Percentiles rank a stretch among this genome's conserved stretches.
Conservation (phyloP, 37 sponge, comb jelly and placozoan genomes). For the Dysidea cf. avara region DNA sequence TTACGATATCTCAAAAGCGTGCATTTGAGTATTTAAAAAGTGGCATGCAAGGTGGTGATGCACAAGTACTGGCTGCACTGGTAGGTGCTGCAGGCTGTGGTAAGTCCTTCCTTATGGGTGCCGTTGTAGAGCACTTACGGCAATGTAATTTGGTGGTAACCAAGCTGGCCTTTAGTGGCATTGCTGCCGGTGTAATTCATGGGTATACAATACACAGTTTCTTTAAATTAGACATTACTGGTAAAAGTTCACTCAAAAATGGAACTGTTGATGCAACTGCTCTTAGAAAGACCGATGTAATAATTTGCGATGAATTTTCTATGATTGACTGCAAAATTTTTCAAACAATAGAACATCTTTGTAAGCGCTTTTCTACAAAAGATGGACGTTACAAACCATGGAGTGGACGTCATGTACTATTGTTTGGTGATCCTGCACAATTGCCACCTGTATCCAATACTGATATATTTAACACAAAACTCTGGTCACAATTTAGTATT, state of each 20-base stretch:
- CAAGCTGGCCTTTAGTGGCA: conserved; percentile 15
- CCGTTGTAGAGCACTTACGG: not conserved
- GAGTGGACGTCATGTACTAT: conserved; percentile 14
- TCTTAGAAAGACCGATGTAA: conserved; percentile 16
- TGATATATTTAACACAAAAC: conserved; percentile 5
- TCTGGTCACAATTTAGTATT: conserved; percentile 5
- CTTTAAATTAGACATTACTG: not conserved
- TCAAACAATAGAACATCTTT: conserved; percentile 9
- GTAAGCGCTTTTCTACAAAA: too few relatives aligned
- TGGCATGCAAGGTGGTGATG: too few relatives aligned
- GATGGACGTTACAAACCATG: too few relatives aligned
- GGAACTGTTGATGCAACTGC: conserved; percentile 10
- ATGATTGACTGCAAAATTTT: conserved; percentile 6
- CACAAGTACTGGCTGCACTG: too few relatives aligned
- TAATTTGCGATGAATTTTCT: conserved; percentile 16
- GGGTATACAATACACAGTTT: too few relatives aligned
- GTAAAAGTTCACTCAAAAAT: conserved; percentile 5
- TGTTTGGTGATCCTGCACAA: conserved; percentile 21
- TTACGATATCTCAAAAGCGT: conserved; percentile 6
- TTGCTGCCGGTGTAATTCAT: conserved; percentile 24
- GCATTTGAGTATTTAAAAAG: conserved; percentile 13
- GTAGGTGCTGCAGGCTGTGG: conserved; percentile 21
- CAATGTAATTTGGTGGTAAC: conserved; percentile 1
- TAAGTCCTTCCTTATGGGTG: conserved; percentile 14
- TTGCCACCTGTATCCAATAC: not conserved